phyloP scores from a whole-genome alignment of 2,113 vertebrate species.

The Progne subis region DNA sequence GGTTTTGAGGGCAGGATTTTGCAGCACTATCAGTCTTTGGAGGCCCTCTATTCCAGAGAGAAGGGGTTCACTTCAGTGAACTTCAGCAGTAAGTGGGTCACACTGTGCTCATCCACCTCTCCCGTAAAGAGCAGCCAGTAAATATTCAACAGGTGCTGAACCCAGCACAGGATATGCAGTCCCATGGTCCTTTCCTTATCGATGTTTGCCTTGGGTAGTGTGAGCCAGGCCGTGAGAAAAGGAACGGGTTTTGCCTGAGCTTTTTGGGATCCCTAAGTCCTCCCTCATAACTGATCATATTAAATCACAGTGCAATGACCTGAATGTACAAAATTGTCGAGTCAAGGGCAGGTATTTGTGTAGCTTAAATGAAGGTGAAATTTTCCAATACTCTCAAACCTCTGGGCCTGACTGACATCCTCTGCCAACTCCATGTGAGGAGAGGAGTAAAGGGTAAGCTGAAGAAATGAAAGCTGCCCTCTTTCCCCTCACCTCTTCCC shows the following conservation, averaged over 20 bases:
- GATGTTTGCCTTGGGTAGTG: neutral
- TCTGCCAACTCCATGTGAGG: neutral
- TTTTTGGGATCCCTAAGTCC: neutral
- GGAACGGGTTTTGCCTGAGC: neutral
- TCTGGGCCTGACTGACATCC: neutral
- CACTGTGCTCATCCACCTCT: neutral
- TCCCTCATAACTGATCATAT: neutral
- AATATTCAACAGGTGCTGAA: neutral
- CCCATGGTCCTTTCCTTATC: neutral
- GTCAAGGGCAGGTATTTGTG: neutral
- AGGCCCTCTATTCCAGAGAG: neutral
- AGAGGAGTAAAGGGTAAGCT: neutral
- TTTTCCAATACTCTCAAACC: neutral
- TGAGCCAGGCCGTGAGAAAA: neutral
- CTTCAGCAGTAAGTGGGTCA: neutral
- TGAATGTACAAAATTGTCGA: neutral
- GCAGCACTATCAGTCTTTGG: neutral
- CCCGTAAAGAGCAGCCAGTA: neutral
- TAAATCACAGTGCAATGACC: neutral
- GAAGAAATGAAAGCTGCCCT: neutral
- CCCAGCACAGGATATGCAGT: neutral
- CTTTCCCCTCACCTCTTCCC: neutral
- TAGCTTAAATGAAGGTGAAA: neutral
- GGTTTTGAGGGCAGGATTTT: neutral
- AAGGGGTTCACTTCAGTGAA: neutral